Base-by-base conservation (phyloP, 2,888 invertebrate genomes). In the Dasypolia templi region DNA sequence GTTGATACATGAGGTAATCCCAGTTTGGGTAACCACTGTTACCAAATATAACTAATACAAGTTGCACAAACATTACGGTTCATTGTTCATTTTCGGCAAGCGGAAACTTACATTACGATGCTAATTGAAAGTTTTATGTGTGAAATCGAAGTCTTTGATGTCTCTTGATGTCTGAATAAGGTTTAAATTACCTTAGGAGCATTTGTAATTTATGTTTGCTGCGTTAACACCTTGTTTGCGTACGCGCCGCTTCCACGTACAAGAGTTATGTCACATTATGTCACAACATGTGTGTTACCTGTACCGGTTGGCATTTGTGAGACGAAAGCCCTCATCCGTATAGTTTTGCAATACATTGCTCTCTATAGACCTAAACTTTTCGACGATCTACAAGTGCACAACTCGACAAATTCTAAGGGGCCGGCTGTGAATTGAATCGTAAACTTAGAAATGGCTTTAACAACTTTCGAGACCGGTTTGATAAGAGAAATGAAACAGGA, bases 291-390 rank as follows among this genome's bases (percentile, higher is more conserved):
- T 88, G 83, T 87, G 87, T 80, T 90, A 90, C 86, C 85, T 86
- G 87, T 87, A 91, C 92, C 84, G 85, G 93, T 91, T 95, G 93
- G 93, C 94, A 95, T 95, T 95, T 95, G 89, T 89, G 72, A 85
- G 88, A 88, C 86, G 87, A 88, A 87, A 88, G 84, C 86, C 77
- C 86, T 87, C 89, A 90, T 89, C 89, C 88, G 80, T 85, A 75
- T 51, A 79, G 79, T 91, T 88, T 91, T 88, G 90, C 83, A 92
- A 93, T 79, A 67, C 46, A 39, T 70, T 35, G 32, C 72, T 79
- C 67, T 78, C 63, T 56, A 63, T 64, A 11, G 42, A 63, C n/a
- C 67, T 64, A 11, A 35, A 62, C n/a, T 56, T n/a, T 76, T 64
- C 61, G n/a, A 65, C n/a, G 12, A 73, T 73, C 71, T 80, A 62